Conservation (phyloP, 2,797 vertebrate species). For the Acrossocheilus wenchowensis region DNA sequence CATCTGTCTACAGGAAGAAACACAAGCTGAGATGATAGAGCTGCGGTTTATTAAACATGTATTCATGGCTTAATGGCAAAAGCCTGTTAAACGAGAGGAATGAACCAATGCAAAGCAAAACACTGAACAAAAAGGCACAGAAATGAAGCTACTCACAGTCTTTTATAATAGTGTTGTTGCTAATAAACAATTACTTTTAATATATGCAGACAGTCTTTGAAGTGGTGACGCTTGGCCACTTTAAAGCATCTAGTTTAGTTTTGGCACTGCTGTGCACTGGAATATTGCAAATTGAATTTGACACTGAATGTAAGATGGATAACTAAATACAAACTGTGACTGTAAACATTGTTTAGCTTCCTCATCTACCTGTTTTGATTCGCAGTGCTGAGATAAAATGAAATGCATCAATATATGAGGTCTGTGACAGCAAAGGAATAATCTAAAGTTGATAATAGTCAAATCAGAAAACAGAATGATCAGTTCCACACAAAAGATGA, state of each 20-base stretch:
- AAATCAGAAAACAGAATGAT: conserved; percentile 31
- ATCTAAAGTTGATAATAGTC: conserved; percentile 62
- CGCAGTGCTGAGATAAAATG: conserved; percentile 61
- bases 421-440: conserved; percentile 69
- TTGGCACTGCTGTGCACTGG: neutral
- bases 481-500: conserved; percentile 36
- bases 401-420: conserved; percentile 71
- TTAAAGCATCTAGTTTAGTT: neutral
- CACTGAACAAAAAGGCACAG: neutral
- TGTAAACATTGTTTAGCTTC: conserved; percentile 50
- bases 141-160: neutral
- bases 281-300: neutral
- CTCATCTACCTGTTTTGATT: conserved; percentile 66
- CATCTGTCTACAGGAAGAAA: conserved; percentile 25
- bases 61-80: neutral
- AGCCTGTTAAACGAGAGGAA: neutral
- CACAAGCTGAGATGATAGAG: neutral
- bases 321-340: neutral
- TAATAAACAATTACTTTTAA: neutral
- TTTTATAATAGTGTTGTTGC: neutral
- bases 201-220: neutral
- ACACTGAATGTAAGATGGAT: conserved; percentile 1
- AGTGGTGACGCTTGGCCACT: neutral
- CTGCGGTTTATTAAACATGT: neutral
- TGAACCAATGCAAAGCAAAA: conserved; percentile 2